Conservation (phyloP, 2,888 invertebrate genomes). For the Fragum whitleyi region DNA sequence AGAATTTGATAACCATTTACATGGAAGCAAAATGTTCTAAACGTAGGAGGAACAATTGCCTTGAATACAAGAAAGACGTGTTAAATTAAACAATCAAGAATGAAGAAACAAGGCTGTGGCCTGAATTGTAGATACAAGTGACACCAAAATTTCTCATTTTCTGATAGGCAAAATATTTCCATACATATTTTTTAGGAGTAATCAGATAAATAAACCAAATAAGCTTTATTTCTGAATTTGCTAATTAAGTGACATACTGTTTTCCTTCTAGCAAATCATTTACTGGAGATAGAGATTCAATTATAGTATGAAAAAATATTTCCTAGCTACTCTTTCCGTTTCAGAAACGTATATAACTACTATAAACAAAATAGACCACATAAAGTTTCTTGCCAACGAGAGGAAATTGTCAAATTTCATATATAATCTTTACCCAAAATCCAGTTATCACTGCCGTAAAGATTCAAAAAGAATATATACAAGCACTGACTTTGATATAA, state of each 20-base stretch:
- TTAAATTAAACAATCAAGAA: neutral
- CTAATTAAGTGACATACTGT: conserved; percentile 27
- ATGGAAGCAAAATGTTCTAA: conserved; percentile 31
- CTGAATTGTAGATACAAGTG: conserved; percentile 21
- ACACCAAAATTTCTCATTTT: neutral
- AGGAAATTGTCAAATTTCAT: conserved; percentile 29
- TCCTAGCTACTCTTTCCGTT: conserved; percentile 40
- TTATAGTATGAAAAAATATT: conserved; percentile 51
- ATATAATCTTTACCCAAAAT: conserved; percentile 55
- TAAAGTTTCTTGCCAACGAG: conserved; percentile 30
- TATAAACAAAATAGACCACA: conserved; percentile 45
- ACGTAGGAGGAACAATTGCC: conserved; percentile 7
- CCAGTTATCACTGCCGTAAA: conserved; percentile 58
- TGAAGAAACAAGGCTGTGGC: conserved; percentile 27
- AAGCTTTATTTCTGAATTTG: conserved; percentile 31
- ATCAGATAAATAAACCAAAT: conserved; percentile 26
- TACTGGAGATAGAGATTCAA: neutral
- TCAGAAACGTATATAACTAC: conserved; percentile 36
- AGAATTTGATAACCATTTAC: neutral
- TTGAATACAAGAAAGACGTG: conserved; percentile 10
- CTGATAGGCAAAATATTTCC: conserved; percentile 24
- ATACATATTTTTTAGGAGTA: conserved; percentile 31
- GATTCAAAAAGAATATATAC: conserved; percentile 49
- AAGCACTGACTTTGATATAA: conserved; percentile 39
- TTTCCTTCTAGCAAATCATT: conserved; percentile 25